Conservation (phyloP, 1,140 invertebrate genomes). For the Monomorium pharaonis region DNA sequence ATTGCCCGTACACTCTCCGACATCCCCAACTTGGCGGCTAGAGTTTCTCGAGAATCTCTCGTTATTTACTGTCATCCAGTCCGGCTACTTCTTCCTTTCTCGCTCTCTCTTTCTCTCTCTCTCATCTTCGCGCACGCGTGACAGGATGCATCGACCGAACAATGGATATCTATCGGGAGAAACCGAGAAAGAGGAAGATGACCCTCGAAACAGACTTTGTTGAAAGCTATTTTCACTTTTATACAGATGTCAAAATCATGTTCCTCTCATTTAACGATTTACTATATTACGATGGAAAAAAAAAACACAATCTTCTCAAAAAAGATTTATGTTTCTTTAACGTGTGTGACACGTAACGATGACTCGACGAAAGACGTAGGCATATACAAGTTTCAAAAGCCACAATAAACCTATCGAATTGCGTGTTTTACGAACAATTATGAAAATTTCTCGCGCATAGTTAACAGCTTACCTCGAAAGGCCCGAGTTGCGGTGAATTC, state of each 20-base stretch:
- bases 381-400: not conserved
- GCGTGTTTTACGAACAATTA: not conserved
- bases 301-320: not conserved
- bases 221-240: conserved; percentile 33
- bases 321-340: not conserved
- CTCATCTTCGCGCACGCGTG: not conserved
- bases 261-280: conserved; percentile 23
- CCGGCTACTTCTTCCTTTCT: conserved; percentile 64
- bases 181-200: not conserved
- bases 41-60: conserved; percentile 77
- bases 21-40: conserved; percentile 67
- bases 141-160: not conserved
- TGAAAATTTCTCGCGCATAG: conserved; percentile 12
- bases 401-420: not conserved
- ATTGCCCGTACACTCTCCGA: conserved; percentile 64
- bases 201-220: conserved; percentile 11
- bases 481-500: not conserved
- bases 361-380: not conserved
- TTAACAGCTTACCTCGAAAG: not conserved
- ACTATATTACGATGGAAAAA: not conserved
- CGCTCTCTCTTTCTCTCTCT: not conserved
- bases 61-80: conserved; percentile 80
- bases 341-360: not conserved
- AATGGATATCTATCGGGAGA: not conserved
- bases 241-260: conserved; percentile 61